phyloP scores from a whole-genome alignment of 2,888 invertebrate species.

The Melanostoma mellinum region DNA sequence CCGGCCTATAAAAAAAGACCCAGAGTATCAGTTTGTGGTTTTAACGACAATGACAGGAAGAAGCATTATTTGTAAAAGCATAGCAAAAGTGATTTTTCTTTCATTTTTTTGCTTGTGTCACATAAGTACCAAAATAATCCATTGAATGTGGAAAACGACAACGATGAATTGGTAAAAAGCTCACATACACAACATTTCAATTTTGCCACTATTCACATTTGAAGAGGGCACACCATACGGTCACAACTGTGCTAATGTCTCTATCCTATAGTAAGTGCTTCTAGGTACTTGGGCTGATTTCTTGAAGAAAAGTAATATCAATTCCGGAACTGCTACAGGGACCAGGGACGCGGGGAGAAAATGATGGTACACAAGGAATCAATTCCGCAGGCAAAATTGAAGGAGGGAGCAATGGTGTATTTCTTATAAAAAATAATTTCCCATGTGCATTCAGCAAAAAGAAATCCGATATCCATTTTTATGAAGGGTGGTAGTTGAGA shows the following conservation, averaged over 20 bases:
- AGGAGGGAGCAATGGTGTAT: conserved; percentile 50
- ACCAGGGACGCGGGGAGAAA: conserved; percentile 15
- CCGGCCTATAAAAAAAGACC: no score
- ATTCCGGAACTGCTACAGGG: conserved; percentile 67
- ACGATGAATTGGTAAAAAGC: conserved; percentile 57
- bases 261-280: conserved; percentile 45
- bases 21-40: conserved; percentile 52
- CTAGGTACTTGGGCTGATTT: conserved; percentile 59
- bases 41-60: conserved; percentile 54
- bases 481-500: conserved; percentile 38
- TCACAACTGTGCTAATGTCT: conserved; percentile 43
- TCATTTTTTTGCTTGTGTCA: conserved; percentile 15
- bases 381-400: conserved; percentile 48
- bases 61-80: conserved; percentile 41
- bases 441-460: conserved; percentile 70
- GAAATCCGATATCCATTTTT: conserved; percentile 67
- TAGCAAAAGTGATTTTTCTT: conserved; percentile 22
- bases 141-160: conserved; percentile 39
- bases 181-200: conserved; percentile 66
- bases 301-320: conserved; percentile 65
- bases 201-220: conserved; percentile 52
- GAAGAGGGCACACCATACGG: conserved; percentile 14
- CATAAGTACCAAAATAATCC: conserved; percentile 34
- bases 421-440: conserved; percentile 72
- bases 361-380: conserved; percentile 57